Evolutionary conservation across 2,797 vertebrate species (phyloP).

Genomic region (Benthosema pterotum): DNA sequence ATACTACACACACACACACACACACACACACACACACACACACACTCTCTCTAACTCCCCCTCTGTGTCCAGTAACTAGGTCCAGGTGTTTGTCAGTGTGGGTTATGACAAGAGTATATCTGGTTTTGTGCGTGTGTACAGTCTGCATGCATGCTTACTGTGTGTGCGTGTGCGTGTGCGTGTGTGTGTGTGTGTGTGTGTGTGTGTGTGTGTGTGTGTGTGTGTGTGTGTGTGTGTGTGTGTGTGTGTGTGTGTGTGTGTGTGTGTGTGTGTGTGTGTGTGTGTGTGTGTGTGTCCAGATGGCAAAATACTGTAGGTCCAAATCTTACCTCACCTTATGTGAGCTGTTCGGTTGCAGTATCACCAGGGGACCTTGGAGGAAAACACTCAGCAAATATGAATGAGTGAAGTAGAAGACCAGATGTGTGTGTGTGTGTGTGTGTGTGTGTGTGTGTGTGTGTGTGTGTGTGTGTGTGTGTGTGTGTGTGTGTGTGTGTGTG

Average conservation of each 20-base stretch:
- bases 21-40: slow-evolving; percentile 30
- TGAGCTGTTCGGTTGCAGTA: slow-evolving; percentile 48
- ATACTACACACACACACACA: neutral
- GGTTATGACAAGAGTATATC: slow-evolving; percentile 73
- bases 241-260: slow-evolving; percentile 1
- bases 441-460: slow-evolving; percentile 1
- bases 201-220: slow-evolving; percentile 4
- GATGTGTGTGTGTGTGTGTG: slow-evolving; percentile 39
- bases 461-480: slow-evolving; percentile 10
- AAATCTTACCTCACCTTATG: slow-evolving; percentile 74
- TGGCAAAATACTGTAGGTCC: slow-evolving; percentile 60
- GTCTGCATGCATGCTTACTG: slow-evolving; percentile 27
- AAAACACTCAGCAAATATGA: slow-evolving; percentile 64
- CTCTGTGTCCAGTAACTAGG: slow-evolving; percentile 67
- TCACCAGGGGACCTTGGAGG: slow-evolving; percentile 47
- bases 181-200: neutral
- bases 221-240: slow-evolving; percentile 42
- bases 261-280: slow-evolving; percentile 7
- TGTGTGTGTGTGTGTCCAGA: slow-evolving; percentile 56
- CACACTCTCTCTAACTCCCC: slow-evolving; percentile 49
- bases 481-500: neutral
- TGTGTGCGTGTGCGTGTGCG: slow-evolving; percentile 15
- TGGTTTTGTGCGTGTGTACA: slow-evolving; percentile 39
- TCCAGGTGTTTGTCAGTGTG: slow-evolving; percentile 76
- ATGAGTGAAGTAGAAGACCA: slow-evolving; percentile 55